Evolutionary conservation across 2,797 vertebrate species (phyloP).

Genomic region (Acipenser oxyrinchus): DNA sequence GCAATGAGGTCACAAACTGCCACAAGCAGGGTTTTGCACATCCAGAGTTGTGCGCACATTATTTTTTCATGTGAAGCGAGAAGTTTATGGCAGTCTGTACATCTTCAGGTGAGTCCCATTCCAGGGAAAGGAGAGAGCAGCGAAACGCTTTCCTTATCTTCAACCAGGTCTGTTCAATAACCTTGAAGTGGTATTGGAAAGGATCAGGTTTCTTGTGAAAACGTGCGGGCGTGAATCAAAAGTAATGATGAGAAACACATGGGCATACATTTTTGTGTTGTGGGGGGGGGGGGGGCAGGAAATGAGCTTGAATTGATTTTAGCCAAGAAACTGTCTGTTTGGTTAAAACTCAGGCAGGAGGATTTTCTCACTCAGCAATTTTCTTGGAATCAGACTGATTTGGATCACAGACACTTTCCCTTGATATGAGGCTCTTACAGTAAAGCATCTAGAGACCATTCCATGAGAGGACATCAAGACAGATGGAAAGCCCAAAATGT

Average conservation of each 20-base stretch:
- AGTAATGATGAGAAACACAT: constrained; percentile 63
- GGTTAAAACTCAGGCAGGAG: background rate
- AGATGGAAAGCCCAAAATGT: too few relatives aligned
- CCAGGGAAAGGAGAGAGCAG: too few relatives aligned
- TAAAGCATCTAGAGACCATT: too few relatives aligned
- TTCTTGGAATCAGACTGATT: background rate
- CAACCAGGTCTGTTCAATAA: background rate
- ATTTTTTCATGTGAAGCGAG: too few relatives aligned
- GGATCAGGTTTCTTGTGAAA: constrained; percentile 52
- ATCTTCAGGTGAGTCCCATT: too few relatives aligned
- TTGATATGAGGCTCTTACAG: too few relatives aligned
- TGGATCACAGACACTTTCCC: background rate
- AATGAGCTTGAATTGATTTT: too few relatives aligned
- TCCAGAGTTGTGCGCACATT: too few relatives aligned
- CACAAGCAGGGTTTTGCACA: too few relatives aligned
- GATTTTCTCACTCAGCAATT: constrained; percentile 14
- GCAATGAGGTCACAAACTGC: background rate
- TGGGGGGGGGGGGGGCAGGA: background rate
- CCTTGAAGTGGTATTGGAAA: constrained; percentile 7
- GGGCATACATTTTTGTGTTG: constrained; percentile 20
- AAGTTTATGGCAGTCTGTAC: too few relatives aligned
- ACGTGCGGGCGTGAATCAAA: constrained; percentile 26
- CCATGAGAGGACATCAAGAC: too few relatives aligned
- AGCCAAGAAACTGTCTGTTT: background rate
- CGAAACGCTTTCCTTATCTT: too few relatives aligned